A percentile compares a stretch with the other conserved stretches of the same genome.
Evolutionary conservation across 2,888 invertebrate genomes (phyloP).

Genomic region (Eudasyphora cyanicolor): DNA sequence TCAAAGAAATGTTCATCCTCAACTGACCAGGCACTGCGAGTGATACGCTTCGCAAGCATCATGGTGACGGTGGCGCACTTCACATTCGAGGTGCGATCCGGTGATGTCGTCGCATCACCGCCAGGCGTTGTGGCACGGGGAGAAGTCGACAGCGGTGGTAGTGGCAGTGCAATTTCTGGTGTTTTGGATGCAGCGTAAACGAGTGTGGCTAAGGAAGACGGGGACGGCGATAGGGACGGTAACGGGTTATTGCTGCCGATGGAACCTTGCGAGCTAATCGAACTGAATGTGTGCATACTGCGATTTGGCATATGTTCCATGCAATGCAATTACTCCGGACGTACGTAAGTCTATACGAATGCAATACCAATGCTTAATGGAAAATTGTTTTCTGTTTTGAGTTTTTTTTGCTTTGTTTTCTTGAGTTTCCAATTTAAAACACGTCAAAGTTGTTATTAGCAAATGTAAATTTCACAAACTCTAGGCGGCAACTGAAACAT

Average conservation of each 20-base stretch:
- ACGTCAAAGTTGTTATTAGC: constrained; percentile 46
- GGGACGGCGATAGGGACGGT: constrained; percentile 16
- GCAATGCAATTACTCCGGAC: background rate
- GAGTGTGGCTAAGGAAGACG: no score
- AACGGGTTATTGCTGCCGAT: background rate
- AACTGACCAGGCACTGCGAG: constrained; percentile 77
- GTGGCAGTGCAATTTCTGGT: background rate
- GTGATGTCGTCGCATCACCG: constrained; percentile 58
- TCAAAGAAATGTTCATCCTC: constrained; percentile 74
- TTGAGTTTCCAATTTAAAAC: constrained; percentile 54
- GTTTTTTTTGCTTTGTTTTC: background rate
- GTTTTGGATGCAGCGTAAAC: background rate
- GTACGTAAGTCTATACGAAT: background rate
- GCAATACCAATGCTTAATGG: constrained; percentile 56
- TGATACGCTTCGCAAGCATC: constrained; percentile 76
- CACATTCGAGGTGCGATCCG: constrained; percentile 43
- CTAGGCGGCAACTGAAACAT: constrained; percentile 31
- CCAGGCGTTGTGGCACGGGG: constrained; percentile 57
- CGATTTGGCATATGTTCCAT: constrained; percentile 17
- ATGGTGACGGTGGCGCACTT: constrained; percentile 75
- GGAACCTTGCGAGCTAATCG: constrained; percentile 31
- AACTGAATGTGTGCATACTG: constrained; percentile 44
- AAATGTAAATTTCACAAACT: constrained; percentile 43
- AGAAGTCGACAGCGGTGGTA: constrained; percentile 40
- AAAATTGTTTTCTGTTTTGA: constrained; percentile 20